phyloP scores from a whole-genome alignment of 2,888 invertebrate genomes.

The Apotomis capreana region DNA sequence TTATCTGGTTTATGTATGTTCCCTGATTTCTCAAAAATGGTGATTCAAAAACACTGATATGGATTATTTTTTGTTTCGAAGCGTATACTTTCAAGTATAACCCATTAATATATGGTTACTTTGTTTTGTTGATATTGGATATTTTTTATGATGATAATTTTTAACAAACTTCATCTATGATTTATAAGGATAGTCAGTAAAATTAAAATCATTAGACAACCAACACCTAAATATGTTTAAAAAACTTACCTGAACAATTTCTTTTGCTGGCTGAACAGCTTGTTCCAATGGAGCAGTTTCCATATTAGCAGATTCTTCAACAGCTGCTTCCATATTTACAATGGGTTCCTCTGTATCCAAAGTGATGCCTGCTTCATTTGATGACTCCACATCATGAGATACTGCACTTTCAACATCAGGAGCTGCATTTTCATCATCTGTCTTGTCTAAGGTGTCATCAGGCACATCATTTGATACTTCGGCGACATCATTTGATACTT shows the following conservation, averaged over 20 bases:
- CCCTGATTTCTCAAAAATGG: no score
- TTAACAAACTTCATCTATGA: no score
- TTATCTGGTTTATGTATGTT: no score
- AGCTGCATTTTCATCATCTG: slow-evolving; percentile 26
- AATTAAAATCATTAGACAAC: no score
- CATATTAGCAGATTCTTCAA: neutral
- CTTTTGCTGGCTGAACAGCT: neutral
- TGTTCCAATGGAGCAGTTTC: neutral
- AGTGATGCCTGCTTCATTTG: slow-evolving; percentile 30
- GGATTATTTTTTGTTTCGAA: no score
- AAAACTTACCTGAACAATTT: slow-evolving; percentile 6
- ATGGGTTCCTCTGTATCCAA: slow-evolving; percentile 9
- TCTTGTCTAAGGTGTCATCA: slow-evolving; percentile 33
- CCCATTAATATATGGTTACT: no score
- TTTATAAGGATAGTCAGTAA: no score
- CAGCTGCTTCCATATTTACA: slow-evolving; percentile 5
- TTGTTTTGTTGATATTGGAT: no score
- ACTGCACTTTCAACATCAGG: slow-evolving; percentile 25
- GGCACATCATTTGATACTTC: slow-evolving; percentile 47
- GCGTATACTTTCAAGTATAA: no score
- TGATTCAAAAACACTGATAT: no score
- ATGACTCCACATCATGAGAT: slow-evolving; percentile 33
- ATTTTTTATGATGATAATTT: no score
- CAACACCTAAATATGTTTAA: neutral
- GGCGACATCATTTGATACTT: slow-evolving; percentile 49